These are phyloP conservation scores for Latrodectus hesperus DNA, from an alignment of 2,888 invertebrate species.

Conservation along the genomic window DNA sequence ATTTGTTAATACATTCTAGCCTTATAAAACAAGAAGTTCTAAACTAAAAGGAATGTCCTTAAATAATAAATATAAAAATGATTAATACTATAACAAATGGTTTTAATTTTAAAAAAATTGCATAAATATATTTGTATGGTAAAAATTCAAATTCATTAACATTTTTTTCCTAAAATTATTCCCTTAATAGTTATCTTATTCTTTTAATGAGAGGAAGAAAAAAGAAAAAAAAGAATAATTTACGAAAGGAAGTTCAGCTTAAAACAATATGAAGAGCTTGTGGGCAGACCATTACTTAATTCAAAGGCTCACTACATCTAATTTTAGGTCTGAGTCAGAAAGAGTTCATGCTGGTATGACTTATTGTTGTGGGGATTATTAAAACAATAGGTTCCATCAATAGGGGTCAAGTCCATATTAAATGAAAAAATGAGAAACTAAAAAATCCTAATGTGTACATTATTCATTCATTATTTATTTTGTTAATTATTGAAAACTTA, in stretches of 20 bases:
- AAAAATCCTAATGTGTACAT: too few relatives aligned
- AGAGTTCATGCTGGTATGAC: slow-evolving; percentile 30
- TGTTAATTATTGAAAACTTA: too few relatives aligned
- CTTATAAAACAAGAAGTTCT: too few relatives aligned
- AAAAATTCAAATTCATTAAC: background rate
- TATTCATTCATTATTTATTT: too few relatives aligned
- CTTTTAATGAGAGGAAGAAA: background rate
- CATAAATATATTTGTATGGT: background rate
- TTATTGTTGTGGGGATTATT: slow-evolving; percentile 36
- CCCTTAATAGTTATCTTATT: background rate
- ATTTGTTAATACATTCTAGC: too few relatives aligned
- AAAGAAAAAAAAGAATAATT: background rate
- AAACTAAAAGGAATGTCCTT: too few relatives aligned
- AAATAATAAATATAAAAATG: too few relatives aligned
- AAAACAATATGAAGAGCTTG: slow-evolving; percentile 1
- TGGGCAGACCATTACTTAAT: slow-evolving; percentile 25
- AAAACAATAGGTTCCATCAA: slow-evolving; percentile 32
- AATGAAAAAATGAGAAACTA: too few relatives aligned
- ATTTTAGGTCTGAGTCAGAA: slow-evolving; percentile 53
- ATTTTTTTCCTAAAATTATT: too few relatives aligned
- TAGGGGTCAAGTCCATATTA: background rate
- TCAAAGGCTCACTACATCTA: slow-evolving; percentile 28
- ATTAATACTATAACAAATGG: background rate
- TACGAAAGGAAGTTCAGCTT: slow-evolving; percentile 9
- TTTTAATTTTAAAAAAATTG: slow-evolving; percentile 2